These are phyloP conservation scores for Euphonia xanthogaster DNA, from an alignment of 2,797 vertebrate genomes.

Conservation along the genomic window DNA sequence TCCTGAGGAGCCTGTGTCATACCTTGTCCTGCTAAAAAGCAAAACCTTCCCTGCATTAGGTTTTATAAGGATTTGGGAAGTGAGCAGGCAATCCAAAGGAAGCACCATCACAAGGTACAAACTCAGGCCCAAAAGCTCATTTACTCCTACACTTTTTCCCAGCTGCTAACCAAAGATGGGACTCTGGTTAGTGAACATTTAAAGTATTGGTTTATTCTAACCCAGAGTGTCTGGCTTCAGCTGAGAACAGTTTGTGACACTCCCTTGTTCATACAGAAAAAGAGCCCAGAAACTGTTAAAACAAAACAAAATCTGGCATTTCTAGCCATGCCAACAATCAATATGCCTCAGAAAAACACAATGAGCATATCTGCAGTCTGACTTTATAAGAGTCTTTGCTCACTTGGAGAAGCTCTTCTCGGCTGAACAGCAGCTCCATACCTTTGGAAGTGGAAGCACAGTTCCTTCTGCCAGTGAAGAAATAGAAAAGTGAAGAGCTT, in stretches of 20 bases:
- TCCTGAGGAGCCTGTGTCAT: not conserved
- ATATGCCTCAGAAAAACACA: not conserved
- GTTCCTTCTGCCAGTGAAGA: not conserved
- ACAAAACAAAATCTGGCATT: not conserved
- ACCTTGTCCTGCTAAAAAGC: not conserved
- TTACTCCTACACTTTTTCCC: not conserved
- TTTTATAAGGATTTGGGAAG: not conserved
- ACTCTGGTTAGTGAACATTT: not conserved
- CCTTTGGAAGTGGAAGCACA: not conserved
- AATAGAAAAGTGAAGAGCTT: not conserved
- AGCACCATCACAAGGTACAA: not conserved
- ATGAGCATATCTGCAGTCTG: not conserved
- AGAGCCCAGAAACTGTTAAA: not conserved
- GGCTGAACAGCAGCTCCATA: not conserved
- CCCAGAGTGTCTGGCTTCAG: not conserved
- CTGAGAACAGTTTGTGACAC: not conserved
- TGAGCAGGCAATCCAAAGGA: not conserved
- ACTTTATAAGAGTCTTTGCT: not conserved
- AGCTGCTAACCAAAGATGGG: not conserved
- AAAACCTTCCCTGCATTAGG: not conserved
- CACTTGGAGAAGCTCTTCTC: not conserved
- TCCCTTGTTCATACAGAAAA: not conserved
- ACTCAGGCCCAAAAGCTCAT: not conserved
- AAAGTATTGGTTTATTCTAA: not conserved
- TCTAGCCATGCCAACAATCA: not conserved